A percentile compares a stretch with the other conserved stretches of the same genome.
These are phyloP conservation scores for Eurosta solidaginis DNA, from an alignment of 1,140 invertebrate genomes.

Conservation along the genomic window DNA sequence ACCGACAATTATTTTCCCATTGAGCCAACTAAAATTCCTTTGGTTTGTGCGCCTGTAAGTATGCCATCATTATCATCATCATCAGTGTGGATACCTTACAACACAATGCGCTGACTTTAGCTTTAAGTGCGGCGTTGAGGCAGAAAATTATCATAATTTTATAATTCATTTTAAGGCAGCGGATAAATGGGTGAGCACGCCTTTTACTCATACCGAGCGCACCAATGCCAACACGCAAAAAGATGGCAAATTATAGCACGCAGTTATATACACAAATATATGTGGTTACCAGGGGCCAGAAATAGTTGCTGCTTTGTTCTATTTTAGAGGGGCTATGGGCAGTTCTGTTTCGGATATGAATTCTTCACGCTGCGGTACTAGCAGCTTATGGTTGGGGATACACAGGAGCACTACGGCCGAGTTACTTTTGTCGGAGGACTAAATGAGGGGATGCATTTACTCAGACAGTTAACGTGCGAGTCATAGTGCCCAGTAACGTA, in stretches of 20 bases:
- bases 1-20: neutral
- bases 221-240: neutral
- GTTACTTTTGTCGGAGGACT: too few species aligned
- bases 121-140: conserved; percentile 32
- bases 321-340: too few species aligned
- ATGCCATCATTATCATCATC: neutral
- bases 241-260: too few species aligned
- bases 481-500: neutral
- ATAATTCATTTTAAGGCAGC: conserved; percentile 53
- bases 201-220: too few species aligned
- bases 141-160: conserved; percentile 51
- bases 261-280: too few species aligned
- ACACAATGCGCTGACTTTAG: neutral
- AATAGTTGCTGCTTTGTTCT: too few species aligned
- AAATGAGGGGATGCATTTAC: too few species aligned
- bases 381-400: too few species aligned
- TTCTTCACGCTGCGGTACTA: too few species aligned
- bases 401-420: too few species aligned
- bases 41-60: neutral
- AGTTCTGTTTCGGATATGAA: too few species aligned
- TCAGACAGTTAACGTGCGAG: neutral
- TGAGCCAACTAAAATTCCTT: neutral
- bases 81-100: neutral
- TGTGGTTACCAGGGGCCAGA: too few species aligned
- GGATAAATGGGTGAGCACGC: conserved; percentile 42